Evolutionary conservation across 2,888 invertebrate species (phyloP).

Genomic region (Epistrophe eligans): DNA sequence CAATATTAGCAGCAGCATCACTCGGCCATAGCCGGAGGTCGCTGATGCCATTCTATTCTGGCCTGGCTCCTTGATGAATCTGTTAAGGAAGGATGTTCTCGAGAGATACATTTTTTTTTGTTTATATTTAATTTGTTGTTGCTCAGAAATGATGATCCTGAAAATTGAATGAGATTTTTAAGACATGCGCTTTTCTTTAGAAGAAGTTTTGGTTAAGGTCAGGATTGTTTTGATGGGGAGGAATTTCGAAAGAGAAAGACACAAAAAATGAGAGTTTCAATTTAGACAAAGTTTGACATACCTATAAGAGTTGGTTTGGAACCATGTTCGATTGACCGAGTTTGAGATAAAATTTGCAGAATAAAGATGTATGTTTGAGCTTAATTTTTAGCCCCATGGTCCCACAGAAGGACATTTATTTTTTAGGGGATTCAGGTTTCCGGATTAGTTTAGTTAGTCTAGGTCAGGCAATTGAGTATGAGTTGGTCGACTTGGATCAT

Average conservation of each 20-base stretch:
- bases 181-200: conserved; percentile 57
- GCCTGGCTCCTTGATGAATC: conserved; percentile 65
- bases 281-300: neutral
- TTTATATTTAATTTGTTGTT: neutral
- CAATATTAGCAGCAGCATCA: conserved; percentile 38
- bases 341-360: neutral
- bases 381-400: neutral
- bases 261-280: neutral
- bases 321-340: neutral
- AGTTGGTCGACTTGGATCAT: too few relatives aligned
- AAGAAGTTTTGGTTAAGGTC: conserved; percentile 67
- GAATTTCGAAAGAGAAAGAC: conserved; percentile 27
- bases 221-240: conserved; percentile 63
- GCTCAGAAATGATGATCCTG: conserved; percentile 40
- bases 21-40: conserved; percentile 71
- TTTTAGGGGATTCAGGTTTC: neutral
- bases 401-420: neutral
- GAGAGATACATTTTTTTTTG: conserved; percentile 43
- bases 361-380: neutral
- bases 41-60: conserved; percentile 60
- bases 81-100: conserved; percentile 71
- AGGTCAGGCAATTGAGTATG: neutral
- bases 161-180: conserved; percentile 72
- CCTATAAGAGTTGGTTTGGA: neutral
- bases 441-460: neutral